phyloP scores from a whole-genome alignment of 2,113 vertebrate species.

The Phocoena sinus region DNA sequence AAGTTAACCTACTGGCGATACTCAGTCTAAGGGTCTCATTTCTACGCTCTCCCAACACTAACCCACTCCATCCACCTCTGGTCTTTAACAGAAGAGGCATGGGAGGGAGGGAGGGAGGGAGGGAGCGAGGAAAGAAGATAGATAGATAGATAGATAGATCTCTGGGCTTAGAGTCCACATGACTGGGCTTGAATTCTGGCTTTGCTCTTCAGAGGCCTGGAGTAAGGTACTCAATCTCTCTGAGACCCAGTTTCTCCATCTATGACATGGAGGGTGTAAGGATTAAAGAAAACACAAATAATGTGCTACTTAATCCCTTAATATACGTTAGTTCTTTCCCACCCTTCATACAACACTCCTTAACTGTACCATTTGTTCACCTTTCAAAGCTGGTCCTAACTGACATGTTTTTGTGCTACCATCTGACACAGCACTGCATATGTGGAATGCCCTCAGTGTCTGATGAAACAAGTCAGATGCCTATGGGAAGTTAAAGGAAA shows the following conservation, averaged over 20 bases:
- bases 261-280: background rate
- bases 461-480: background rate
- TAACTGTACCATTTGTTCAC: background rate
- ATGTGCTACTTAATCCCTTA: background rate
- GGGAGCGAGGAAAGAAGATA: too few relatives aligned
- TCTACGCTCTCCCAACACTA: background rate
- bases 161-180: background rate
- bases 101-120: background rate
- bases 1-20: background rate
- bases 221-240: background rate
- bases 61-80: background rate
- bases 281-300: background rate
- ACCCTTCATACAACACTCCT: background rate
- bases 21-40: background rate
- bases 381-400: background rate
- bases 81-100: background rate
- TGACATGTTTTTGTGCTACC: background rate
- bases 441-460: accelerated
- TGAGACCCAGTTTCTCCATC: background rate
- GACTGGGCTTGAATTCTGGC: background rate
- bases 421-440: background rate
- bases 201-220: background rate
- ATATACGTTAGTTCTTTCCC: background rate
- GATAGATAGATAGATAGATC: too few relatives aligned
- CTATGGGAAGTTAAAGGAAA: background rate